Evolutionary conservation across 1,140 invertebrate genomes (phyloP), one percentile per base, ranked within the genome.

Genomic region (Stenopsyche tienmushanensis): DNA sequence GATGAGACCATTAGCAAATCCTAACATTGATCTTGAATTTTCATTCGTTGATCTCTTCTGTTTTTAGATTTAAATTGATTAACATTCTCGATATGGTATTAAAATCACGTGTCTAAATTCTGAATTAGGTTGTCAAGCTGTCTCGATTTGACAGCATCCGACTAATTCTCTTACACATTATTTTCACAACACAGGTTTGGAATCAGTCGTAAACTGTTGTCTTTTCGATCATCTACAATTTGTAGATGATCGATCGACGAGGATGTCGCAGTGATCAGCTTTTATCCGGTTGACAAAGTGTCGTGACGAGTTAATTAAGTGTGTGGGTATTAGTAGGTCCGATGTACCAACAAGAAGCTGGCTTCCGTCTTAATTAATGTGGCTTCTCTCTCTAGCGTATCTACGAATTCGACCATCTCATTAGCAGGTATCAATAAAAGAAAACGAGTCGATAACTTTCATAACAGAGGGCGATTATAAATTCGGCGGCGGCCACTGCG

Each of bases 221-320:
- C 29, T 13, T 34, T 13, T 13, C 29, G 13, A 34, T 34, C 29
- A 13, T 5, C 29, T 7, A 42, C 41, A 42, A 42, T 42, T 17
- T 10, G 3, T 23, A 15, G 47, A 49, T 49, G 47, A 49, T 49
- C 47, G 47, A 49, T 49, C 47, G 21, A 49, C 47, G 18, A 13
- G 41, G n/a, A 13, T 17, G n/a, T 42, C n/a, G n/a, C n/a, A n/a
- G n/a, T n/a, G n/a, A n/a, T n/a, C n/a, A n/a, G n/a, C n/a, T n/a
- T n/a, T n/a, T 7, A 7, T 8, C 44, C 10, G 17, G 47, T 34
- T 34, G 29, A 54, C 20, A 24, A 54, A 54, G 7, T 25, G 8
- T 54, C 24, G 20, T 21, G 24, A 54, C 52, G 52, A 54, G 23
- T 54, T 54, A 54, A 54, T 54, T 54, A 54, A 54, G 26, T 50